Evolutionary conservation across 2,888 invertebrate species (phyloP), one percentile per base, ranked within the genome.

Genomic region (Hemicrepidius hirtus): DNA sequence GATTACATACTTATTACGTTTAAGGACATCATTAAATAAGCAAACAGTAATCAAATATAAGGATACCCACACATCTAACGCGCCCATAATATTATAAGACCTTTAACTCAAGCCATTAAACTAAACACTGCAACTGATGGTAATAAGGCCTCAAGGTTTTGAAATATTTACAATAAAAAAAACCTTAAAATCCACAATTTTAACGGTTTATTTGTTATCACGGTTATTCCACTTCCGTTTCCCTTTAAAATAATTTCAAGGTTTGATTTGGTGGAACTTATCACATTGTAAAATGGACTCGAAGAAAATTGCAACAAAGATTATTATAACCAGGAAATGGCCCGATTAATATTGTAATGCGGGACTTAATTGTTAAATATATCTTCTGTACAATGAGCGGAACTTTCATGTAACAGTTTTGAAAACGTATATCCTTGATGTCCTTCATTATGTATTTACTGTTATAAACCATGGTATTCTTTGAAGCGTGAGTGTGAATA

Each of bases 1-100:
- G 20, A 53, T 53, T 53, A 32, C 53, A 53, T 12, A 53, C 28
- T 24, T n/a, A 53, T 28, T 24, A 28, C 28, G 28, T 53, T 53
- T 28, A 53, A 53, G 53, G 53, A 53, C 28, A 53, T 28, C 53
- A 53, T 53, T 53, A 53, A 28, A 53, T 53, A 53, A 53, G 13
- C 24, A 20, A 53, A 53, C 28, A 32, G 32, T 28, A 53, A 53
- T 53, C 53, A 53, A 53, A 53, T 20, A 13, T 13, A n/a, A n/a
- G n/a, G 53, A 20, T n/a, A 28, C 53, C 53, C 53, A 53, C 53
- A 6, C 12, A 49, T 6, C 21, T 32, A 24, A 32, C 24, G 53
- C 53, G 53, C 21, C 21, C 12, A 53, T 28, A 32, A 12, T 32
- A 41, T 41, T 7, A 41, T 3, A 3, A 3, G n/a, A 3, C 41